A percentile compares a stretch with the other conserved stretches of the same genome.
These are phyloP conservation scores for Drosophila prosaltans DNA, from an alignment of 1,140 invertebrate genomes.

Conservation along the genomic window DNA sequence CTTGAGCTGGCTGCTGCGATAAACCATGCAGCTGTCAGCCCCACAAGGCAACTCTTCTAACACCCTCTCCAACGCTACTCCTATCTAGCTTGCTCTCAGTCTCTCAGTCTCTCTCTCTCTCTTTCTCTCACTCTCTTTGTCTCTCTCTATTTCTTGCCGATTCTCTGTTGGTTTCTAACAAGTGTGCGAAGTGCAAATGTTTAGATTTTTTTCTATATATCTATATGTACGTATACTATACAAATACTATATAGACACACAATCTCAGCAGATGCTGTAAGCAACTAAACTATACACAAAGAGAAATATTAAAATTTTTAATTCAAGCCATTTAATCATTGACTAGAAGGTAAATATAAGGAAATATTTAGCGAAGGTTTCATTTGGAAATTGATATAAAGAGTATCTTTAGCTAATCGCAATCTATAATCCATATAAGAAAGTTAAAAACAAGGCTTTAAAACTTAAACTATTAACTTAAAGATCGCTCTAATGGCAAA, in stretches of 20 bases:
- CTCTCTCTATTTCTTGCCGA: conserved; percentile 24
- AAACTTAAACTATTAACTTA: no score
- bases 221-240: conserved; percentile 32
- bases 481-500: no score
- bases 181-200: conserved; percentile 70
- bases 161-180: conserved; percentile 55
- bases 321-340: no score
- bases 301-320: not conserved
- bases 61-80: conserved; percentile 8
- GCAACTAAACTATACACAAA: not conserved
- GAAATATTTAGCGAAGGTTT: no score
- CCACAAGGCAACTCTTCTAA: conserved; percentile 4
- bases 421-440: no score
- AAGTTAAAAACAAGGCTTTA: no score
- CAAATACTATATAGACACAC: conserved; percentile 8
- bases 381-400: no score
- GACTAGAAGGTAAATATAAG: no score
- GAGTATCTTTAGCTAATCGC: no score
- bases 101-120: not conserved
- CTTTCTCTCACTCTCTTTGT: not conserved
- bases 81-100: not conserved
- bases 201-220: conserved; percentile 54
- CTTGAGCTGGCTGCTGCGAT: conserved; percentile 56
- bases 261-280: conserved; percentile 27
- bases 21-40: conserved; percentile 58